phyloP scores from a whole-genome alignment of 2,888 invertebrate species.

The Zhuqinia jingwanae region DNA sequence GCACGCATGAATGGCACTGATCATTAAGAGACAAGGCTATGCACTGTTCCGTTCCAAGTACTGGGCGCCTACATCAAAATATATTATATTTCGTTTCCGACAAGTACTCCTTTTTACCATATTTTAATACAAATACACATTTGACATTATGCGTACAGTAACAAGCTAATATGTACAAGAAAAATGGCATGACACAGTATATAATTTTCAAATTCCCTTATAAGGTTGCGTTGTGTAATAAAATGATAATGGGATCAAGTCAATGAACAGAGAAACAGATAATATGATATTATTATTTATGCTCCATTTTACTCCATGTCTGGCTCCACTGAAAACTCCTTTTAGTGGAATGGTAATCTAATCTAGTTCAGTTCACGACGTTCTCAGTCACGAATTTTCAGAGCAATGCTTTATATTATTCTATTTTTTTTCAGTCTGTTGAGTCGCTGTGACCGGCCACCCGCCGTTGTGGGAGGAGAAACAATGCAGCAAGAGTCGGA shows the following conservation, averaged over 20 bases:
- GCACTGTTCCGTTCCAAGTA: neutral
- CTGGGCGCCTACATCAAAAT: no score
- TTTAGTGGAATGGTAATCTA: neutral
- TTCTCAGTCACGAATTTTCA: conserved; percentile 48
- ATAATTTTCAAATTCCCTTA: neutral
- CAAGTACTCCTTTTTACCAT: neutral
- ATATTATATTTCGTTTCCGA: no score
- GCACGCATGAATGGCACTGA: no score
- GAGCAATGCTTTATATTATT: neutral
- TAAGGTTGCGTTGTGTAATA: neutral
- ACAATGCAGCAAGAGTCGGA: conserved; percentile 5
- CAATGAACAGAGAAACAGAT: neutral
- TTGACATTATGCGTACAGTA: no score
- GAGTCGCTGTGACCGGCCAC: conserved; percentile 2
- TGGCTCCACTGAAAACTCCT: conserved; percentile 1
- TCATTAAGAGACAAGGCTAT: no score
- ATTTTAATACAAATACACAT: no score
- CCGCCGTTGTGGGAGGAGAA: conserved; percentile 16
- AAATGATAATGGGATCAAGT: neutral
- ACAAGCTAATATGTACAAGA: no score
- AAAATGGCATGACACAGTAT: no score
- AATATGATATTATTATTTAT: neutral
- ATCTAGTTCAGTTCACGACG: conserved; percentile 54
- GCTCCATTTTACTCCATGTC: conserved; percentile 6
- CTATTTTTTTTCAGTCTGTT: neutral